These are phyloP conservation scores for Eleginops maclovinus DNA, from an alignment of 2,113 vertebrate genomes.

Conservation along the genomic window DNA sequence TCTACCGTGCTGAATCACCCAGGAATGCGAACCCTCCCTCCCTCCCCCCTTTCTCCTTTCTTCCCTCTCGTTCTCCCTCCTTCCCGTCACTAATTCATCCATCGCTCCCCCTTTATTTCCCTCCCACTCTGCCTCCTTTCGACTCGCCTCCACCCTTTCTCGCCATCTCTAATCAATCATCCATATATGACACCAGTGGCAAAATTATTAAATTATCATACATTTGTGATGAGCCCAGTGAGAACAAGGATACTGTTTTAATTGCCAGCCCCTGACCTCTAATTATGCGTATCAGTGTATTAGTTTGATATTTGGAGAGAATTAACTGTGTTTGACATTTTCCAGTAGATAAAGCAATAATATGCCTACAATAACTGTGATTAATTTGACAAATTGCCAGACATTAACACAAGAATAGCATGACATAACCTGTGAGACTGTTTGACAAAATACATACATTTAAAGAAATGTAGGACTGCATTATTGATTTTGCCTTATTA, in stretches of 20 bases:
- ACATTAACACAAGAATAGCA: slow-evolving; percentile 30
- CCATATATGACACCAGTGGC: slow-evolving; percentile 77
- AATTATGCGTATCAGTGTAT: slow-evolving; percentile 78
- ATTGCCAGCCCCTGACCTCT: slow-evolving; percentile 77
- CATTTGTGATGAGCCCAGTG: slow-evolving; percentile 70
- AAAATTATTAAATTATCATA: slow-evolving; percentile 79
- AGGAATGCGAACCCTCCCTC: slow-evolving; percentile 56
- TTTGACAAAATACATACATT: not conserved
- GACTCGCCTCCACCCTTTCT: slow-evolving; percentile 60
- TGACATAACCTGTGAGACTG: slow-evolving; percentile 20
- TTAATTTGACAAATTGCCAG: slow-evolving; percentile 65
- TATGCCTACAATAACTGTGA: slow-evolving; percentile 53
- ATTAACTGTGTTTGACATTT: slow-evolving; percentile 75
- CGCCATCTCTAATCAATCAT: slow-evolving; percentile 78
- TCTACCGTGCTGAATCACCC: slow-evolving; percentile 73
- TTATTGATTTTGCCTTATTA: not conserved
- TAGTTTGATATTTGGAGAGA: slow-evolving; percentile 76
- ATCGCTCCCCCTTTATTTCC: slow-evolving; percentile 40
- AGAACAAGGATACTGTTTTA: slow-evolving; percentile 74
- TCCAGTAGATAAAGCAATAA: slow-evolving; percentile 68
- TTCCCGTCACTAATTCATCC: slow-evolving; percentile 73
- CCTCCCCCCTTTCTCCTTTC: slow-evolving; percentile 29
- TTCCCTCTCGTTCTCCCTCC: slow-evolving; percentile 50
- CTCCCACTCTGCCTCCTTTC: slow-evolving; percentile 61
- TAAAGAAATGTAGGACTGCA: not conserved